Evolutionary conservation across 2,113 vertebrate species (phyloP).

Genomic region (Brevimyrus niger): DNA sequence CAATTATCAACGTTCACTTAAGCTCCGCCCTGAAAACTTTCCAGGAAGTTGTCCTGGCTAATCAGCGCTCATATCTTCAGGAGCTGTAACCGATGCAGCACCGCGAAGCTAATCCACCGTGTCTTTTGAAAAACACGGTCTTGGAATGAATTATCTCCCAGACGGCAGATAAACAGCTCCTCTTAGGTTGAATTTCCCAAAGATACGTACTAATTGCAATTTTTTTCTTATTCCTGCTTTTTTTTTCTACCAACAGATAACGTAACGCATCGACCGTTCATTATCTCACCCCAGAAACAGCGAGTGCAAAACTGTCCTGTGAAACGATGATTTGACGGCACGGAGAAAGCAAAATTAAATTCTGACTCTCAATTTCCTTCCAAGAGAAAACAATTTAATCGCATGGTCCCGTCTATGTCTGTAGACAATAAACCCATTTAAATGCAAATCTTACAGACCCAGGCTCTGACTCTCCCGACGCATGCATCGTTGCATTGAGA

Average conservation of each 20-base stretch:
- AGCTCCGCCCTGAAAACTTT: background rate
- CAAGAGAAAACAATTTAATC: conserved; percentile 38
- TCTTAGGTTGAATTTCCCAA: conserved; percentile 16
- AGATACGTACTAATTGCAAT: conserved; percentile 2
- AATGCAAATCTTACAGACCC: conserved; percentile 55
- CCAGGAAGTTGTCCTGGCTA: background rate
- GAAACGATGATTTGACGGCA: conserved; percentile 16
- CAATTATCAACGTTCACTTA: background rate
- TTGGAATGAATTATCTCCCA: conserved; percentile 7
- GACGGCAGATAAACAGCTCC: background rate
- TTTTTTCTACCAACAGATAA: conserved; percentile 20
- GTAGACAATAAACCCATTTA: conserved; percentile 55
- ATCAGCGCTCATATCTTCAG: background rate
- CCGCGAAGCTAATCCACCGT: background rate
- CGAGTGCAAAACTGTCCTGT: conserved; percentile 15
- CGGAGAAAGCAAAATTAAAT: conserved; percentile 32
- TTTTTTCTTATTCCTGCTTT: background rate
- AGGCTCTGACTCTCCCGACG: conserved; percentile 31
- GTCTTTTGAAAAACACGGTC: background rate
- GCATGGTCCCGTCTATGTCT: conserved; percentile 38
- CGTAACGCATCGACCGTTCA: conserved; percentile 30
- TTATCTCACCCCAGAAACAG: conserved; percentile 20
- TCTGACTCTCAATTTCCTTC: conserved; percentile 37
- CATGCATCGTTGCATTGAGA: conserved; percentile 36
- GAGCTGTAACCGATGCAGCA: background rate